These are phyloP conservation scores for Drosophila paramelanica DNA, from an alignment of 2,888 invertebrate species.

Conservation along the genomic window DNA sequence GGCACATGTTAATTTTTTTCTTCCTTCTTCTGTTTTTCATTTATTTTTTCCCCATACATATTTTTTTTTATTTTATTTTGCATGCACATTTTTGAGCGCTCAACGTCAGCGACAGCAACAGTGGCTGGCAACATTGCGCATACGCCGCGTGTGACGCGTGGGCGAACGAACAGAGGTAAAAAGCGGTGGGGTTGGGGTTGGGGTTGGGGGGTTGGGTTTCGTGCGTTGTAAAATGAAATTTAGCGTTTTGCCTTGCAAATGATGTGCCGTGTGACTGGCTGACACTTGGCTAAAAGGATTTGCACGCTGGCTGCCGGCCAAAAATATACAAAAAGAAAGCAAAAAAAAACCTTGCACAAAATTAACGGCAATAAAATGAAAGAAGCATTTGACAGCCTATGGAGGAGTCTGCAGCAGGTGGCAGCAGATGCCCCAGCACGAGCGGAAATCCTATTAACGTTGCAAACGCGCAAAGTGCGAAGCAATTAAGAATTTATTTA, in stretches of 20 bases:
- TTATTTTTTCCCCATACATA: background rate
- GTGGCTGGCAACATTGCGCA: constrained; percentile 43
- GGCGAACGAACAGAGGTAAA: no score
- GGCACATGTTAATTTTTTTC: constrained; percentile 59
- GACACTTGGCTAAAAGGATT: constrained; percentile 76
- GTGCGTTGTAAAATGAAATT: constrained; percentile 70
- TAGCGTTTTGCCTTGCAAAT: constrained; percentile 79
- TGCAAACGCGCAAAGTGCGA: constrained; percentile 84
- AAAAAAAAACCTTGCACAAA: constrained; percentile 46
- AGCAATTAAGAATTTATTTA: constrained; percentile 85
- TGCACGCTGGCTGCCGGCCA: constrained; percentile 59
- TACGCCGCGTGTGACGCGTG: constrained; percentile 38
- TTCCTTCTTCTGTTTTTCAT: constrained; percentile 3
- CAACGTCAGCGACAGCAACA: constrained; percentile 40
- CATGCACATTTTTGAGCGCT: constrained; percentile 15
- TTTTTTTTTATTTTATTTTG: constrained; percentile 20
- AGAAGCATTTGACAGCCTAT: constrained; percentile 55
- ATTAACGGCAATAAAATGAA: constrained; percentile 73
- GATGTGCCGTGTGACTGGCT: constrained; percentile 64
- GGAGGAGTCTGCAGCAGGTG: constrained; percentile 17
- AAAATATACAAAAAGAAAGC: constrained; percentile 26
- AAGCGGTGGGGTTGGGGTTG: background rate
- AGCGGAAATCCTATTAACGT: constrained; percentile 83
- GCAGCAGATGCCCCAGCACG: background rate
- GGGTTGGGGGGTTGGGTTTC: background rate